Evolutionary conservation across 1,140 invertebrate species (phyloP), one percentile per base, ranked within the genome.

Genomic region (Hypsibius dujardini): DNA sequence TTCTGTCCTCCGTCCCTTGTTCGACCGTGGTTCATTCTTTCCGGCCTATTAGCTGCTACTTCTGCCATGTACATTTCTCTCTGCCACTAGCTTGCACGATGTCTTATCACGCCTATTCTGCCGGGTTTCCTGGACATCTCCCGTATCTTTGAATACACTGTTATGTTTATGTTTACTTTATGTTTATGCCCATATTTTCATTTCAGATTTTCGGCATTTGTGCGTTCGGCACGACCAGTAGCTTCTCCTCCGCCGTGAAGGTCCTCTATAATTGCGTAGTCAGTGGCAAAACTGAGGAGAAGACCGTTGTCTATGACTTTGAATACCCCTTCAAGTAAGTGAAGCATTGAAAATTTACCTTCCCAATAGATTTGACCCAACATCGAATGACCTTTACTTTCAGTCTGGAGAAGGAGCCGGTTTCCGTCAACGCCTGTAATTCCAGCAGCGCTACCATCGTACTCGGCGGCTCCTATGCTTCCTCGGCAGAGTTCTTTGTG

Each of bases 401-500:
- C 46, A 71, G 70, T 14, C 46, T 72, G 40, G 14, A 70, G n/a
- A 50, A 71, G 2, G n/a, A 12, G 15, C 28, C 42, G 46, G 14
- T 71, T n/a, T 42, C 28, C 47, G 40, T 2, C 15, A 3, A 71
- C 46, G n/a, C 47, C 2, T 72, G 71, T 46, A 47, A 12, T 40
- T n/a, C 12, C 46, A 47, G 72, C 2, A 59, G 45, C 42, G 46
- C 2, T 45, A 46, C 50, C 42, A 45, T 71, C 14, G 1, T 59
- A 15, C 73, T 3, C 7, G 73, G 73, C 1, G 67, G 47, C 72
- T 28, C 46, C 2, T 75, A 72, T 62, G 28, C 82, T 62, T 82
- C 84, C 28, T 82, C 85, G 77, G 81, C 85, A 0, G 80, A 85
- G 76, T 87, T 87, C 79, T 88, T 84, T 78, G 86, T 87, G 15